Evolutionary conservation across 1,140 invertebrate species (phyloP).

Genomic region (Littorina saxatilis): DNA sequence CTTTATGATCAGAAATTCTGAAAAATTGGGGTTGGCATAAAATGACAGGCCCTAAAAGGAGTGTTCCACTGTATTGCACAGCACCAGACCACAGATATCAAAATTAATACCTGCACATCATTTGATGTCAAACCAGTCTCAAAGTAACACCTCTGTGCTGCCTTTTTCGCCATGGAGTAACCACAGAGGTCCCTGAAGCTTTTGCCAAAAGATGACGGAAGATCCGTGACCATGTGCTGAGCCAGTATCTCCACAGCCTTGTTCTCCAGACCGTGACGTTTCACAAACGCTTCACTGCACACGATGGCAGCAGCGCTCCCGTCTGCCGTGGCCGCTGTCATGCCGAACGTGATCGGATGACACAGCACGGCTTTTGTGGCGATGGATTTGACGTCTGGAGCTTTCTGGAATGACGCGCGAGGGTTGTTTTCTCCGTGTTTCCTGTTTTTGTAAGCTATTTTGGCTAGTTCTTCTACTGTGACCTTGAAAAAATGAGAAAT

Average conservation of each 20-base stretch:
- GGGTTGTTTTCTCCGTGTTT: conserved; percentile 97
- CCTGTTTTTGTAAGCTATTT: conserved; percentile 98
- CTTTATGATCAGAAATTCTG: no score
- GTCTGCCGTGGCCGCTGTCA: conserved; percentile 90
- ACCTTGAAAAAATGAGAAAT: conserved; percentile 69
- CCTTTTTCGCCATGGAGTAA: conserved; percentile 94
- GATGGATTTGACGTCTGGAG: conserved; percentile 48
- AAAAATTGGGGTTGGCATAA: no score
- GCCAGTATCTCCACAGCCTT: conserved; percentile 92
- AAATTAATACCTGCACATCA: conserved; percentile 89
- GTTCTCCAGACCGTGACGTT: conserved; percentile 84
- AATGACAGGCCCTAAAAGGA: no score
- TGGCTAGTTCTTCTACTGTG: conserved; percentile 93
- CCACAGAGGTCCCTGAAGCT: conserved; percentile 92
- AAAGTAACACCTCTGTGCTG: conserved; percentile 86
- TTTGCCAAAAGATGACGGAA: conserved; percentile 89
- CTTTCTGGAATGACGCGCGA: conserved; percentile 76
- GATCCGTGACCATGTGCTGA: conserved; percentile 97
- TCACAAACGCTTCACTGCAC: conserved; percentile 93
- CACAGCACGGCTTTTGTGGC: conserved; percentile 58
- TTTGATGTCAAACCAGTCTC: conserved; percentile 84
- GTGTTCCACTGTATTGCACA: no score
- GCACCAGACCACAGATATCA: no score
- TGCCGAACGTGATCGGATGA: conserved; percentile 68
- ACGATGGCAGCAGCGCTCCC: conserved; percentile 94